These are phyloP conservation scores for Selene dorsalis DNA, from an alignment of 2,797 vertebrate species.

Conservation along the genomic window DNA sequence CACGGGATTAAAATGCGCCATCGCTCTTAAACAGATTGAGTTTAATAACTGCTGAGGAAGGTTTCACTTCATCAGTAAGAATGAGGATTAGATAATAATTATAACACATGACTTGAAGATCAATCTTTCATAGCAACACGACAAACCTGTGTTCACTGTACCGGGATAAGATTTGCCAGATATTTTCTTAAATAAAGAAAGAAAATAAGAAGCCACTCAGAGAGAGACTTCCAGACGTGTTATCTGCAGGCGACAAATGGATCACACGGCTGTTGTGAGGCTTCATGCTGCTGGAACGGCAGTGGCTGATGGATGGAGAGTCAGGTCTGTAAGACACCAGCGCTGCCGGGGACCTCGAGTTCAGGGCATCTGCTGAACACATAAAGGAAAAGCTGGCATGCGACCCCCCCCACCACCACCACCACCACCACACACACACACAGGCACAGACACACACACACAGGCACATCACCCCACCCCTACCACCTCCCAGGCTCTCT, in stretches of 20 bases:
- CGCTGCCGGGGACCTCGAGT: slow-evolving; percentile 60
- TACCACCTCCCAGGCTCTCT: slow-evolving; percentile 44
- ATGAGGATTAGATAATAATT: background rate
- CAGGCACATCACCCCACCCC: slow-evolving; percentile 3
- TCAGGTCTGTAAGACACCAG: slow-evolving; percentile 52
- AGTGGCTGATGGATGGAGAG: slow-evolving; percentile 63
- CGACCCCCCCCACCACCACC: slow-evolving; percentile 9
- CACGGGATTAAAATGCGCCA: too few relatives aligned
- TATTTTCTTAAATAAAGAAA: background rate
- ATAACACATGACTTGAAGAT: background rate
- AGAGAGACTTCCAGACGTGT: slow-evolving; percentile 20
- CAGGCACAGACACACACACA: background rate
- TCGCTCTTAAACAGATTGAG: background rate
- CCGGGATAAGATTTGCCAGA: background rate
- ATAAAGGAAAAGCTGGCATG: slow-evolving; percentile 53
- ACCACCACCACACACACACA: background rate
- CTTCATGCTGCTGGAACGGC: slow-evolving; percentile 11
- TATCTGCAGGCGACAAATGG: slow-evolving; percentile 55
- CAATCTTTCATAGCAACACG: background rate
- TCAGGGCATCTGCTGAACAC: slow-evolving; percentile 63
- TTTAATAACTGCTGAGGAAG: too few relatives aligned
- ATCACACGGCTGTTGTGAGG: slow-evolving; percentile 40
- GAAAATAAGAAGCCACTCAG: background rate
- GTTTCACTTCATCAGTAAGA: too few relatives aligned
- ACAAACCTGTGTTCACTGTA: background rate